A percentile compares a stretch with the other conserved stretches of the same genome.
These are phyloP conservation scores for Euclidia mi DNA, from an alignment of 2,888 invertebrate genomes.

Conservation along the genomic window DNA sequence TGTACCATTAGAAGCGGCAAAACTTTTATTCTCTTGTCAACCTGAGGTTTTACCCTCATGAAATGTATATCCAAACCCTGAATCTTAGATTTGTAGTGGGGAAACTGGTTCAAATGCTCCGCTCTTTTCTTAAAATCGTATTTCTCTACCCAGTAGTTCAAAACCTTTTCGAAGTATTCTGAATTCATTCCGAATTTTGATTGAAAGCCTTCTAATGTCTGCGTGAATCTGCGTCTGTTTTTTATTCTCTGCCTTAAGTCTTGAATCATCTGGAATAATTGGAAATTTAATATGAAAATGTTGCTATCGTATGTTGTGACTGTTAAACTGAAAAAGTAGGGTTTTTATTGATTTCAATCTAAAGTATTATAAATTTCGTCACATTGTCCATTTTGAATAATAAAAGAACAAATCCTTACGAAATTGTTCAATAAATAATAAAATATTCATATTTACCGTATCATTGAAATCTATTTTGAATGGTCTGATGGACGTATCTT, in stretches of 20 bases:
- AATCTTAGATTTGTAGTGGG: slow-evolving; percentile 94
- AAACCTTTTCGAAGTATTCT: slow-evolving; percentile 91
- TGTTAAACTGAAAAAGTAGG: too few species aligned
- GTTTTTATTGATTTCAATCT: too few species aligned
- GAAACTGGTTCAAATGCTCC: slow-evolving; percentile 91
- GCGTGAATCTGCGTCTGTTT: slow-evolving; percentile 84
- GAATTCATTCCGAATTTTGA: slow-evolving; percentile 96
- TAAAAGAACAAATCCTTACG: too few species aligned
- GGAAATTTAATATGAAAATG: too few species aligned
- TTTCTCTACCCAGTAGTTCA: slow-evolving; percentile 94
- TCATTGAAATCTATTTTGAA: slow-evolving; percentile 82
- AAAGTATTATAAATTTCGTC: too few species aligned
- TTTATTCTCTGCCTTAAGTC: slow-evolving; percentile 91
- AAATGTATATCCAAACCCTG: slow-evolving; percentile 94
- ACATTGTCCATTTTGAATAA: too few species aligned
- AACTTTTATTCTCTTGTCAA: slow-evolving; percentile 60
- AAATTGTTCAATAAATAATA: too few species aligned
- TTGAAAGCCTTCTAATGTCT: slow-evolving; percentile 91
- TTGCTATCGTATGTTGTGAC: too few species aligned
- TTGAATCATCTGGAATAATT: slow-evolving; percentile 84
- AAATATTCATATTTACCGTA: slow-evolving; percentile 65
- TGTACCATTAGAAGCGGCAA: slow-evolving; percentile 94
- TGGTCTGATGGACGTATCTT: slow-evolving; percentile 71
- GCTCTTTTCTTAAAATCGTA: slow-evolving; percentile 92
- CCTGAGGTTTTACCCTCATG: slow-evolving; percentile 91